These are phyloP conservation scores for Champsocephalus gunnari DNA, from an alignment of 2,797 vertebrate species.

Conservation along the genomic window DNA sequence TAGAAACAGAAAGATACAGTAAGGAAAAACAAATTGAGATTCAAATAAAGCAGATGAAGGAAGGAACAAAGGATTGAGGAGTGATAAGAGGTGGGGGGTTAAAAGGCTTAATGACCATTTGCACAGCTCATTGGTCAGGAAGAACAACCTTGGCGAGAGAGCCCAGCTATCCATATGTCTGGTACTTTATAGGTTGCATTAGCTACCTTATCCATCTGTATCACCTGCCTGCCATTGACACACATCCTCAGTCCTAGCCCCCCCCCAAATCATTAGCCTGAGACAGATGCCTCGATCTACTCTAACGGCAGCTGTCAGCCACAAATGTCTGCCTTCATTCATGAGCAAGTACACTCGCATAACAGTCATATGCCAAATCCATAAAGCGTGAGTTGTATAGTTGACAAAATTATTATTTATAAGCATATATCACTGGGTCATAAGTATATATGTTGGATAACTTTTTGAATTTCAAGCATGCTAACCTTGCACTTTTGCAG, in stretches of 20 bases:
- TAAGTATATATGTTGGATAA: no score
- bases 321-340: slow-evolving; percentile 16
- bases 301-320: slow-evolving; percentile 20
- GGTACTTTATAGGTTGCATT: slow-evolving; percentile 64
- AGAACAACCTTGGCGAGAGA: slow-evolving; percentile 55
- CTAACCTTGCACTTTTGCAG: no score
- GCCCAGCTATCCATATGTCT: slow-evolving; percentile 60
- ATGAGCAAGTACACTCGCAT: slow-evolving; percentile 14
- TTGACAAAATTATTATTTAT: not conserved
- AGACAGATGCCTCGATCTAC: slow-evolving; percentile 31
- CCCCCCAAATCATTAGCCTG: slow-evolving; percentile 40
- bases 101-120: slow-evolving; percentile 57
- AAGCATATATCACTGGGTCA: no score
- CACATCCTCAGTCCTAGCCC: slow-evolving; percentile 36
- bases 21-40: not conserved
- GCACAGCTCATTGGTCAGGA: slow-evolving; percentile 67
- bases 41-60: slow-evolving; percentile 1
- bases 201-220: slow-evolving; percentile 53
- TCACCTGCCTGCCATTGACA: slow-evolving; percentile 30
- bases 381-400: not conserved
- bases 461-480: no score
- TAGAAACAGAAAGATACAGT: slow-evolving; percentile 1
- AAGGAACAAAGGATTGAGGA: slow-evolving; percentile 21
- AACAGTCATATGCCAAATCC: not conserved
- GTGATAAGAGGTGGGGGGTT: slow-evolving; percentile 23